Evolutionary conservation across 2,888 invertebrate genomes (phyloP).

Genomic region (Polymixis lichenea): DNA sequence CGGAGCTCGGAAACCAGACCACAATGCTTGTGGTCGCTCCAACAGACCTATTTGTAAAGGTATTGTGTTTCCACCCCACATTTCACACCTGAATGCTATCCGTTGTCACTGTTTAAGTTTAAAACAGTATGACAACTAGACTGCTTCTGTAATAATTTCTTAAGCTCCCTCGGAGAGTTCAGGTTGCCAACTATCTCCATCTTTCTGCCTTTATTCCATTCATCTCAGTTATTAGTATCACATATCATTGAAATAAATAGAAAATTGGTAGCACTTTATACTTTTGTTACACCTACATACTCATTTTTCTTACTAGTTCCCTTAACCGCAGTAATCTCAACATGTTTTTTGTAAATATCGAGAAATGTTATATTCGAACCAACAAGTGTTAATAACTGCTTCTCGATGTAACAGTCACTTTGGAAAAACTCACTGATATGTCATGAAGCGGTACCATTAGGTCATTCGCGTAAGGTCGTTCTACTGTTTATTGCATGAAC

Average conservation of each 20-base stretch:
- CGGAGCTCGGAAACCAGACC: conserved; percentile 16
- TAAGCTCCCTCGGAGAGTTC: background rate
- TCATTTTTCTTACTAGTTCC: background rate
- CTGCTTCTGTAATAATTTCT: background rate
- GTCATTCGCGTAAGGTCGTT: background rate
- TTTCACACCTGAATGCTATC: conserved; percentile 22
- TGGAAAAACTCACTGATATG: background rate
- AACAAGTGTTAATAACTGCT: background rate
- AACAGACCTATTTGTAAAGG: conserved; percentile 29
- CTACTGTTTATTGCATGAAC: background rate
- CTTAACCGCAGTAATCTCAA: background rate
- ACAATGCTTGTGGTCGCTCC: conserved; percentile 19
- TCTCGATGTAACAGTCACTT: background rate
- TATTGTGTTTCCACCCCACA: conserved; percentile 26
- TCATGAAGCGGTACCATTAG: background rate
- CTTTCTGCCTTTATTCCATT: background rate
- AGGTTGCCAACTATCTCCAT: background rate
- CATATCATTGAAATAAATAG: background rate
- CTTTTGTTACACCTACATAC: background rate
- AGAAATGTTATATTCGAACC: background rate
- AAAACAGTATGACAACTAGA: conserved; percentile 6
- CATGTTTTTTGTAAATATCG: background rate
- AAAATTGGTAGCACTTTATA: background rate
- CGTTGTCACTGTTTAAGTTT: background rate
- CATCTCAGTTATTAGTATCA: no score